Base-by-base conservation (phyloP, 2,888 invertebrate species). In the Tetragnatha montana region DNA sequence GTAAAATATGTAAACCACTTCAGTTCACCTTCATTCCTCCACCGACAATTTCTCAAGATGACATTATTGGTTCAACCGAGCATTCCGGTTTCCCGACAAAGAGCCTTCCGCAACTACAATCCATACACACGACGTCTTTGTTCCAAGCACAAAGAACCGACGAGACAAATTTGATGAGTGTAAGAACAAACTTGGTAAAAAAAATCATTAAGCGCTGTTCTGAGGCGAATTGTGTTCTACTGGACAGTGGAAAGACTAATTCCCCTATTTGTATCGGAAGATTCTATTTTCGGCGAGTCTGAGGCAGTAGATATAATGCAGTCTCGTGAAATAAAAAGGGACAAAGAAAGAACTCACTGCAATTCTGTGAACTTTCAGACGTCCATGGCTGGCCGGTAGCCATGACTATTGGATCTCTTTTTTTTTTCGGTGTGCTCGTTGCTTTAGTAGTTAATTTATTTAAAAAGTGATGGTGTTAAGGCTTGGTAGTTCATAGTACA, bases 161-260 rank as follows among this genome's bases (percentile, higher is more conserved):
- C 74, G 14, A 10, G 22, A 35, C 74, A 1, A 74, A 35, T 74
- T 74, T 22, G 74, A 74, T 35, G 35, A 17, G 74, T 19, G n/a
- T 8, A 21, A 8, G 17, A 7, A 35, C 74, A 35, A 35, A 60
- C 17, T 22, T 35, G 35, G 17, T 17, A 22, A 35, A 74, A 74
- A 22, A 22, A 21, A 14, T 74, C 74, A 35, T 74, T 74, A 74
- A 74, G 21, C 74, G 35, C 14, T 17, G 35, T 35, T 6, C 22
- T 21, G 21, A n/a, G 17, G 19, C 8, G 81, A 81, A 81, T 81
- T 81, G 49, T 70, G 22, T 7, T 81, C 70, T 47, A 21, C 47
- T 49, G 69, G 21, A 71, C 71, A 81, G 19, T 19, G 8, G 81
- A 49, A 81, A 19, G 47, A 81, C 81, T 10, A 71, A 81, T 81